Percentiles rank a stretch among this genome's conserved stretches.
Conservation (phyloP, 2,888 invertebrate genomes). For the Sympetrum striolatum region DNA sequence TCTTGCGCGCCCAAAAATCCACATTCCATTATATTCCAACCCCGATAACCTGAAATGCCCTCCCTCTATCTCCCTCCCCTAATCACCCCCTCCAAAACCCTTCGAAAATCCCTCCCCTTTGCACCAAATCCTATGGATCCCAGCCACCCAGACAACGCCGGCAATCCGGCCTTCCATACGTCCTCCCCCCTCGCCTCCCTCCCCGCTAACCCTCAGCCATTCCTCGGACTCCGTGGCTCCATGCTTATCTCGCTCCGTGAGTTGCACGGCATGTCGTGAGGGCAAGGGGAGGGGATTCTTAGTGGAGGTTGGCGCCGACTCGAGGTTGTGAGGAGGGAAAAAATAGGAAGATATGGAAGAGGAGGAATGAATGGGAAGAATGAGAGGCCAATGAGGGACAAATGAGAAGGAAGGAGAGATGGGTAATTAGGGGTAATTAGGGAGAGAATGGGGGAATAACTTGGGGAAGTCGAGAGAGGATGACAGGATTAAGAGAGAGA, state of each 20-base stretch:
- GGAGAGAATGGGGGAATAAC: background rate
- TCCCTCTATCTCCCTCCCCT: background rate
- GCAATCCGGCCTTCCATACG: background rate
- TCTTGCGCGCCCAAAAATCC: background rate
- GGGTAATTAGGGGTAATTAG: background rate
- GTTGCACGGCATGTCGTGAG: constrained; percentile 29
- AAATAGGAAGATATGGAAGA: background rate
- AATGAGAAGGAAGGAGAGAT: background rate
- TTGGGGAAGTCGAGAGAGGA: background rate
- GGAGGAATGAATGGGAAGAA: background rate
- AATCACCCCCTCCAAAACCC: background rate
- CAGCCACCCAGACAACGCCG: background rate
- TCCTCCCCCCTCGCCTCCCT: background rate
- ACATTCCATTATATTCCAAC: background rate
- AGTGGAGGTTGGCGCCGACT: background rate
- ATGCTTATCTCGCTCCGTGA: constrained; percentile 37
- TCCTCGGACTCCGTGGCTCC: constrained; percentile 26
- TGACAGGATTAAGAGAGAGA: background rate
- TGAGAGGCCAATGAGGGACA: background rate
- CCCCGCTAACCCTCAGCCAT: background rate
- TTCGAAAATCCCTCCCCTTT: background rate
- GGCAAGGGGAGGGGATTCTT: background rate
- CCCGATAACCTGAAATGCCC: background rate
- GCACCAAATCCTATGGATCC: background rate
- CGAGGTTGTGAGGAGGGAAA: background rate